Evolutionary conservation across 2,797 vertebrate species (phyloP).

Genomic region (Trematomus bernacchii): DNA sequence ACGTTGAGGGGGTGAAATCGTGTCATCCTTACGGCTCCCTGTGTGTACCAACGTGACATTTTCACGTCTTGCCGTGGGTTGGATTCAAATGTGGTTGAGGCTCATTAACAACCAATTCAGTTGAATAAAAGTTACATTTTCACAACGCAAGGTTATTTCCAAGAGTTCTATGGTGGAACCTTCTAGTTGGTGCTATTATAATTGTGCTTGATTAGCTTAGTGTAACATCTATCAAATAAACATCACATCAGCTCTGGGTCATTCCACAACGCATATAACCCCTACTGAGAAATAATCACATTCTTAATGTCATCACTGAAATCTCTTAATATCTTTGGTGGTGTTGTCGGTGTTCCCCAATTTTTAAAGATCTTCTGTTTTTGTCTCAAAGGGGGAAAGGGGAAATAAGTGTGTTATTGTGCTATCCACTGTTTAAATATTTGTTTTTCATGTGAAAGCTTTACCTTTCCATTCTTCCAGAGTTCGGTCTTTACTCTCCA

Average conservation of each 20-base stretch:
- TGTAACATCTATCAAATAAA: not conserved
- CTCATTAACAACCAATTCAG: not conserved
- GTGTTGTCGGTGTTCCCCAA: constrained; percentile 8
- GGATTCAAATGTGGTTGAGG: too few relatives aligned
- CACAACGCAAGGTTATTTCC: not conserved
- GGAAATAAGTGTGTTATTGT: not conserved
- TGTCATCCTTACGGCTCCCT: too few relatives aligned
- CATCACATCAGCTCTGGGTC: too few relatives aligned
- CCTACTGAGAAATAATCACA: not conserved
- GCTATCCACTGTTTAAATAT: not conserved
- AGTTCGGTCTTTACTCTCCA: constrained; percentile 94
- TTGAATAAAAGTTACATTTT: not conserved
- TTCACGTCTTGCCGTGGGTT: too few relatives aligned
- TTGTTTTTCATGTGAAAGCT: not conserved
- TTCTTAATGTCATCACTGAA: constrained; percentile 4
- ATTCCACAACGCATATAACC: too few relatives aligned
- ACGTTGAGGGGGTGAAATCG: too few relatives aligned
- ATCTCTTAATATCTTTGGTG: constrained; percentile 14
- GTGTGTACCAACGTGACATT: too few relatives aligned
- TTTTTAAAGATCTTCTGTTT: not conserved
- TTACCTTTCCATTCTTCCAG: constrained; percentile 98
- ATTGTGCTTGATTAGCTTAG: constrained; percentile 9
- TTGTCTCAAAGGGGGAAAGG: not conserved
- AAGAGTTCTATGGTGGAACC: not conserved
- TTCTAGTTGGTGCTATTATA: not conserved